phyloP scores from a whole-genome alignment of 2,888 invertebrate genomes.

The Caenorhabditis macrosperma region DNA sequence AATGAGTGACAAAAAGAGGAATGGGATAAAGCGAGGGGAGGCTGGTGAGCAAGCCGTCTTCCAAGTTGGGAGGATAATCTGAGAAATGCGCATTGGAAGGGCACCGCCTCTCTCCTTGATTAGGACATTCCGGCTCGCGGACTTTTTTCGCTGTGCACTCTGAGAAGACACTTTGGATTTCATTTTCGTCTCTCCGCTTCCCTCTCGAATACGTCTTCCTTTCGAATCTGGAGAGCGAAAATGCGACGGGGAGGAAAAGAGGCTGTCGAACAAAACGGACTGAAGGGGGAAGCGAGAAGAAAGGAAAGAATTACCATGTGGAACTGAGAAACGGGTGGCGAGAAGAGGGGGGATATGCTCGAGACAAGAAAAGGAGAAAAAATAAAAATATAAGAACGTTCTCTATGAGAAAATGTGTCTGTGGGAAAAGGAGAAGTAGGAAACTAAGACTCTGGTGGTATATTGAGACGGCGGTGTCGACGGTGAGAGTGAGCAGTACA shows the following conservation, averaged over 20 bases:
- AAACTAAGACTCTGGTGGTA: not conserved
- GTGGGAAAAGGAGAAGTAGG: not conserved
- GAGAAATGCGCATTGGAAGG: slow-evolving; percentile 17
- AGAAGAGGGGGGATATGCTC: not conserved
- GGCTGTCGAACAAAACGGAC: not conserved
- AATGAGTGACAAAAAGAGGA: not conserved
- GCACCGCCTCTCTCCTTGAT: slow-evolving; percentile 26
- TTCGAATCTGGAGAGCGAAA: not conserved
- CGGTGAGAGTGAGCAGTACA: not conserved
- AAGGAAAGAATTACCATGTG: not conserved
- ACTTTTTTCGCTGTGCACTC: not conserved
- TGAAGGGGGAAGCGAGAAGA: not conserved
- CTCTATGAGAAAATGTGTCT: slow-evolving; percentile 13
- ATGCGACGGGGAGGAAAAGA: not conserved
- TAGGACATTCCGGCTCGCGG: slow-evolving; percentile 21
- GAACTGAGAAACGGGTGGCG: not conserved
- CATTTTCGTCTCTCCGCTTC: not conserved
- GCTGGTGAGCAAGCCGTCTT: not conserved
- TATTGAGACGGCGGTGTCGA: too few relatives aligned
- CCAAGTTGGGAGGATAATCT: slow-evolving; percentile 30
- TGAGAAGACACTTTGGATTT: not conserved
- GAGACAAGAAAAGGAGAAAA: not conserved
- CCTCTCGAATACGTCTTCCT: not conserved
- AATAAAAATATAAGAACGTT: not conserved
- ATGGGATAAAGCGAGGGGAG: not conserved